A percentile compares a stretch with the other conserved stretches of the same genome.
These are phyloP conservation scores for Hepsetus odoe DNA, from an alignment of 2,113 vertebrate species.

Conservation along the genomic window DNA sequence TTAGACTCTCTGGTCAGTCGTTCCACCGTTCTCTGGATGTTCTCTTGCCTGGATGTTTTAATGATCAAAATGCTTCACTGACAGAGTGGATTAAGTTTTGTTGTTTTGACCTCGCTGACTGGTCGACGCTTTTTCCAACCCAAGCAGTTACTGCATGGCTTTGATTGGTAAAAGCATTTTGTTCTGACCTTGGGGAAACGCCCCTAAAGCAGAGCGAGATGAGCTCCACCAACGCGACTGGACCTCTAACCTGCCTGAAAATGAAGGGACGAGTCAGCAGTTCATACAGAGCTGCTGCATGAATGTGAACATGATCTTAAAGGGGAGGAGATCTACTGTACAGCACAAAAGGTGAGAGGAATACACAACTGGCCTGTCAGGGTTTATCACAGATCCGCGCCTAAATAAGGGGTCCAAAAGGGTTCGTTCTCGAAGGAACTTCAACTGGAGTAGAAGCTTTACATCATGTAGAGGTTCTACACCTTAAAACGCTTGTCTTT, in stretches of 20 bases:
- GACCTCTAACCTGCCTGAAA: not conserved
- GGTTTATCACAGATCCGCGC: too few species aligned
- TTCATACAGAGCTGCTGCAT: not conserved
- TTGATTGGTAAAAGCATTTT: constrained; percentile 11
- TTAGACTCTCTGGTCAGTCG: not conserved
- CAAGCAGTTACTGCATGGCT: constrained; percentile 1
- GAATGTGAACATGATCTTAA: not conserved
- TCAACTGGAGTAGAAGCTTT: too few species aligned
- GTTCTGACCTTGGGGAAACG: not conserved
- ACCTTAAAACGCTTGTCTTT: too few species aligned
- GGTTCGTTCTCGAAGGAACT: too few species aligned
- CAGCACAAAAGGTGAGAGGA: not conserved
- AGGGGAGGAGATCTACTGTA: not conserved
- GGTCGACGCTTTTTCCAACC: not conserved
- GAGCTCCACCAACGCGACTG: constrained; percentile 4
- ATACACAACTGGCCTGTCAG: too few species aligned
- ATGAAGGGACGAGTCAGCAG: constrained; percentile 12
- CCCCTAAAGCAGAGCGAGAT: not conserved
- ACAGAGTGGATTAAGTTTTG: not conserved
- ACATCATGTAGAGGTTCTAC: too few species aligned
- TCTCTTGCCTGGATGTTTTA: not conserved
- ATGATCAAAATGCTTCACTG: not conserved
- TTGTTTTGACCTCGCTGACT: not conserved
- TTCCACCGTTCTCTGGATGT: not conserved
- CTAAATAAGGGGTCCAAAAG: too few species aligned